Conservation (phyloP, 2,113 vertebrate species). For the Corythaeola cristata region DNA sequence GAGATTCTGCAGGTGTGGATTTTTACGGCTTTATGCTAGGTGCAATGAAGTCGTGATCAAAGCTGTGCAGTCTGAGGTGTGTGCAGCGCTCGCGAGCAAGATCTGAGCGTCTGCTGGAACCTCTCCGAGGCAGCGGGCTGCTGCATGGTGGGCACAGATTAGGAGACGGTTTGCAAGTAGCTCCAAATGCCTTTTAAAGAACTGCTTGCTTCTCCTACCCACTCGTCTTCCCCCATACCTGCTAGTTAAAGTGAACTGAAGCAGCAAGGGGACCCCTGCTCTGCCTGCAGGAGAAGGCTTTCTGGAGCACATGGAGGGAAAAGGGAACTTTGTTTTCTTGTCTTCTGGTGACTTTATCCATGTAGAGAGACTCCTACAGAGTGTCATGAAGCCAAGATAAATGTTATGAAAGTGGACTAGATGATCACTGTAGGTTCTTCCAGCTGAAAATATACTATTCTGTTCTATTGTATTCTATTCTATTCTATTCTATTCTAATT, state of each 20-base stretch:
- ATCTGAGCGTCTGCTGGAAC: background rate
- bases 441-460: background rate
- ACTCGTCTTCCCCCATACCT: background rate
- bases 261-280: background rate
- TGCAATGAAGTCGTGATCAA: background rate
- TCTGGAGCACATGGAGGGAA: background rate
- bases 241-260: background rate
- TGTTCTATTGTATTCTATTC: background rate
- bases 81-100: fast-evolving
- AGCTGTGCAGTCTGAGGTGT: background rate
- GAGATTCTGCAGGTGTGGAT: background rate
- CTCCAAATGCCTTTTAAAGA: background rate
- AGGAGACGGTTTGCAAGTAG: background rate
- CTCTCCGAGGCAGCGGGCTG: background rate
- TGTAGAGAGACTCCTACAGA: background rate
- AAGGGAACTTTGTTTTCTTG: background rate
- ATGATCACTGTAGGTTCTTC: background rate
- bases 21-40: background rate
- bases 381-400: background rate
- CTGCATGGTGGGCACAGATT: fast-evolving
- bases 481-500: background rate
- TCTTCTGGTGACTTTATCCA: background rate
- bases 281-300: fast-evolving
- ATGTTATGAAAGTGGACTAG: background rate
- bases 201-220: background rate